Percentiles rank a stretch among this genome's conserved stretches.
Evolutionary conservation across 2,113 vertebrate species (phyloP).

Genomic region (Labeo catla): DNA sequence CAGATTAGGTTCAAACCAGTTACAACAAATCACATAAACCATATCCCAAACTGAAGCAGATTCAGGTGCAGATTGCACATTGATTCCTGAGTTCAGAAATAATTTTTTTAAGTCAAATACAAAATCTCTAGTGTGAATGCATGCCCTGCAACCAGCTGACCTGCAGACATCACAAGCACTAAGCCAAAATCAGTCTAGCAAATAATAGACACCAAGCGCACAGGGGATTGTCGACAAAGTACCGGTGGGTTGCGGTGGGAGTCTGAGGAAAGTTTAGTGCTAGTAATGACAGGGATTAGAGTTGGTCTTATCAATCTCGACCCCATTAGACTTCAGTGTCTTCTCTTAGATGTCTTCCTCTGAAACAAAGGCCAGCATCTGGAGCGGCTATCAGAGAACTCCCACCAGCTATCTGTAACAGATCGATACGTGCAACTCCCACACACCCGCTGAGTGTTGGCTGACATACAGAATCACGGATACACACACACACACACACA

Average conservation of each 20-base stretch:
- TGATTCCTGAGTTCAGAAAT: background rate
- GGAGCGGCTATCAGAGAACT: constrained; percentile 32
- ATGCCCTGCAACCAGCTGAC: background rate
- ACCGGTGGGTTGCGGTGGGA: background rate
- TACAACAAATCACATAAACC: background rate
- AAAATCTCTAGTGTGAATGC: background rate
- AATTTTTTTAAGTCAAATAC: background rate
- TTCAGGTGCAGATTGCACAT: background rate
- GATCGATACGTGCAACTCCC: constrained; percentile 32
- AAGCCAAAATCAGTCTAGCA: background rate
- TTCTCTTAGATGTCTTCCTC: constrained; percentile 5
- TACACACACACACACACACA: background rate
- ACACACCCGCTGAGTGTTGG: constrained; percentile 30
- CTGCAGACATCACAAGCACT: background rate
- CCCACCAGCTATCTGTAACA: constrained; percentile 30
- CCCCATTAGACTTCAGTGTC: constrained; percentile 20
- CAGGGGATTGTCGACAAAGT: background rate
- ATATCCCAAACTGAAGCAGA: background rate
- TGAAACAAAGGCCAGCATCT: constrained; percentile 15
- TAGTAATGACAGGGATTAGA: constrained; percentile 10
- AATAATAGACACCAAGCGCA: background rate
- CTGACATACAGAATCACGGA: constrained; percentile 17
- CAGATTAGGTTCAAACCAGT: background rate
- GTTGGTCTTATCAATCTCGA: constrained; percentile 1
- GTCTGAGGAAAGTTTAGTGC: background rate